phyloP scores from a whole-genome alignment of 2,888 invertebrate species.

The Toxonevra muliebris region DNA sequence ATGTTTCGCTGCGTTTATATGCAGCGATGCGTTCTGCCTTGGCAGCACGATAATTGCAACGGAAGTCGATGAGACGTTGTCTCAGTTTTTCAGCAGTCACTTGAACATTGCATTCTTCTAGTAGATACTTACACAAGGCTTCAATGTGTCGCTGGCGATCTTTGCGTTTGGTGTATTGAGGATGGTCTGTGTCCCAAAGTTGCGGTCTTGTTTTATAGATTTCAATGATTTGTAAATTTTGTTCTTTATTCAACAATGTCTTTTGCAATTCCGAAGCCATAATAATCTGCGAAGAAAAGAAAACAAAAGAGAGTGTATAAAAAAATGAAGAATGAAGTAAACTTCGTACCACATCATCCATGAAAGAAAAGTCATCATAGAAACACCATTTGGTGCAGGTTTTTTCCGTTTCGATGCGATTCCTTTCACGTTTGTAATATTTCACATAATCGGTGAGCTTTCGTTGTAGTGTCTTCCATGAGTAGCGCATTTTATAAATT shows the following conservation, averaged over 20 bases:
- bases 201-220: constrained; percentile 51
- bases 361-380: constrained; percentile 51
- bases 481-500: constrained; percentile 30
- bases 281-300: constrained; percentile 22
- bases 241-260: constrained; percentile 43
- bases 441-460: constrained; percentile 54
- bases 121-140: constrained; percentile 49
- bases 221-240: constrained; percentile 53
- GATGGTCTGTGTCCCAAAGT: constrained; percentile 53
- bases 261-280: constrained; percentile 45
- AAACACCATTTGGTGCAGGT: constrained; percentile 47
- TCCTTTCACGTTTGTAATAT: constrained; percentile 50
- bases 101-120: constrained; percentile 50
- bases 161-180: constrained; percentile 53
- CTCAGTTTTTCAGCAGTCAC: constrained; percentile 52
- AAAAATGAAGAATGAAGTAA: constrained; percentile 1
- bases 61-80: constrained; percentile 52
- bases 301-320: constrained; percentile 28
- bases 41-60: constrained; percentile 51
- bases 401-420: constrained; percentile 34
- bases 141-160: constrained; percentile 50
- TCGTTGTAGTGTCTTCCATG: constrained; percentile 53
- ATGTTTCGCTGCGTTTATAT: constrained; percentile 41
- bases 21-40: constrained; percentile 48
- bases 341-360: constrained; percentile 47